Percentiles rank a stretch among this genome's conserved stretches.
phyloP scores from a whole-genome alignment of 2,888 invertebrate genomes.

The Diploptera punctata region DNA sequence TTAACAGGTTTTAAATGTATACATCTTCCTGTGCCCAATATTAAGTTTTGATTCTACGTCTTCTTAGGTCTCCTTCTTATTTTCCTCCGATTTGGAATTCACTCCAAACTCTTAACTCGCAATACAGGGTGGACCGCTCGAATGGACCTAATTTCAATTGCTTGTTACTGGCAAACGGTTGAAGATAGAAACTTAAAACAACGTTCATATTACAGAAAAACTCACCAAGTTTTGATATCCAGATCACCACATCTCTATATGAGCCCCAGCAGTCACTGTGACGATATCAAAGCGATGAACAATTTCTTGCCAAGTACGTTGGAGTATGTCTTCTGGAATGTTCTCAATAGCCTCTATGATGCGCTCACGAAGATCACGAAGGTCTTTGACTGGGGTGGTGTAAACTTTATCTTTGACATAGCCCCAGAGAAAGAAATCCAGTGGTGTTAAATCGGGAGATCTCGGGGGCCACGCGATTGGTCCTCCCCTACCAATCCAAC shows the following conservation, averaged over 20 bases:
- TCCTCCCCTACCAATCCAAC: conserved; percentile 26
- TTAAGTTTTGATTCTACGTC: too few species aligned
- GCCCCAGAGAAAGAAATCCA: conserved; percentile 4
- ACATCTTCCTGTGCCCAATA: too few species aligned
- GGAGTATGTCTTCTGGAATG: conserved; percentile 8
- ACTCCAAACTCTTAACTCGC: too few species aligned
- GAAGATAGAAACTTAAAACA: not conserved
- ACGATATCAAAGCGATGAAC: not conserved
- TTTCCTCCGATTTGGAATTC: too few species aligned
- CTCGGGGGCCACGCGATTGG: conserved; percentile 19
- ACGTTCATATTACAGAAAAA: not conserved
- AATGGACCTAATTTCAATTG: not conserved
- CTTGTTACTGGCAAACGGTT: not conserved
- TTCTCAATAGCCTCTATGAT: conserved; percentile 4
- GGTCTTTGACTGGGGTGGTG: not conserved
- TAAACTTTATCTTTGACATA: not conserved
- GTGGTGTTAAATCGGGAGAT: conserved; percentile 15
- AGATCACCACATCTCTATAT: not conserved
- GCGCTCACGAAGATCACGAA: not conserved
- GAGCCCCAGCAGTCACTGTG: conserved; percentile 5
- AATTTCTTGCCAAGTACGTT: conserved; percentile 1
- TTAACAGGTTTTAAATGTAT: too few species aligned
- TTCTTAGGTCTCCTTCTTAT: too few species aligned
- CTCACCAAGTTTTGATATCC: not conserved
- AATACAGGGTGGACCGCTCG: not conserved